A percentile compares a stretch with the other conserved stretches of the same genome.
phyloP scores from a whole-genome alignment of 2,113 vertebrate species.

The Synchiropus splendidus region DNA sequence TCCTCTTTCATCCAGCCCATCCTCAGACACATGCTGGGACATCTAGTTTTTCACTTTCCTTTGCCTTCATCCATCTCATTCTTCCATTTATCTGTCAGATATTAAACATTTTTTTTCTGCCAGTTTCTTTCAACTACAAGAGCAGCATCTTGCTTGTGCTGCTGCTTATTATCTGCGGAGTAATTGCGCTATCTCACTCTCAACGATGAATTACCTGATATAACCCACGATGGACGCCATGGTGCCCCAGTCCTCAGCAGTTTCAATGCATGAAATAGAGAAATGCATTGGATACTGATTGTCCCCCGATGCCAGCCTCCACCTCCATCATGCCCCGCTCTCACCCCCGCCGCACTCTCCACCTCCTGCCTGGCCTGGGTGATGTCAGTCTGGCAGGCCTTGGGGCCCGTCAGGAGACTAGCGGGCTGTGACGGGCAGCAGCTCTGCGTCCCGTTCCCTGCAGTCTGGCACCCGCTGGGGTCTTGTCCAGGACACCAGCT shows the following conservation, averaged over 20 bases:
- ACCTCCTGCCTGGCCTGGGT: constrained; percentile 50
- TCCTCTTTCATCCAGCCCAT: constrained; percentile 30
- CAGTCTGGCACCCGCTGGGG: constrained; percentile 68
- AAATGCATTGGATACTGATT: constrained; percentile 50
- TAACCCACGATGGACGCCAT: constrained; percentile 6
- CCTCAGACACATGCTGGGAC: constrained; percentile 55
- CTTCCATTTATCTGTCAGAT: constrained; percentile 22
- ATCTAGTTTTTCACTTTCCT: constrained; percentile 41
- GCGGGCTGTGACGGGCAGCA: constrained; percentile 68
- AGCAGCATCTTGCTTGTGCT: too few species aligned
- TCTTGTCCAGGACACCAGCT: constrained; percentile 59
- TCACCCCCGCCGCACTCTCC: constrained; percentile 30
- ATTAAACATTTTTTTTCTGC: constrained; percentile 19
- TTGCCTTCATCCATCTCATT: constrained; percentile 16
- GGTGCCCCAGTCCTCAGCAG: neutral
- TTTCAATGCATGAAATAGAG: constrained; percentile 32
- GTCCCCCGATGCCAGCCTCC: constrained; percentile 46
- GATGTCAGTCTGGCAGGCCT: constrained; percentile 63
- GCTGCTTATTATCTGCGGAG: constrained; percentile 8
- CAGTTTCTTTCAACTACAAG: neutral
- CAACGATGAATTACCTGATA: constrained; percentile 14
- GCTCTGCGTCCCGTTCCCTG: constrained; percentile 60
- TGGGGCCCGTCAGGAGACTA: constrained; percentile 66
- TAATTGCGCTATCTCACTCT: constrained; percentile 14
- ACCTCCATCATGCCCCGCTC: too few species aligned